Evolutionary conservation across 2,113 vertebrate species (phyloP), one percentile per base, ranked within the genome.

Genomic region (Cryptoleucopteryx plumbea): DNA sequence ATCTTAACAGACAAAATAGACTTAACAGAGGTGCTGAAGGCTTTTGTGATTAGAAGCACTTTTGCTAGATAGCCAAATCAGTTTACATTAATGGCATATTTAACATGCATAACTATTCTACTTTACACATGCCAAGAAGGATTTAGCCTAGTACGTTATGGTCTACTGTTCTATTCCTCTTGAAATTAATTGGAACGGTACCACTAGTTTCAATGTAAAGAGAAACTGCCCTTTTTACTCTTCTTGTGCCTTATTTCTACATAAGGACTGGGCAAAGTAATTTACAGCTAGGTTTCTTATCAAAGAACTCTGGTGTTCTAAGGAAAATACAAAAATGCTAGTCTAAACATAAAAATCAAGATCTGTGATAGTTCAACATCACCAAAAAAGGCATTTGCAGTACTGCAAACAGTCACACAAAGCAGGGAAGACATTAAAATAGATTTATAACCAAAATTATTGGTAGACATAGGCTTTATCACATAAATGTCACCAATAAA

Each of bases 381-480:
- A 59, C 53, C 53, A 86, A 80, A 74, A 91, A 86, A 86, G 55
- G 59, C 50, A 80, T 78, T 90, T 93, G 80, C 48, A 70, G 34
- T 55, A 61, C 16, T 75, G 23, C 72, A 79, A 62, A 68, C 63
- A 77, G 70, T 95, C 96, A 93, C 4, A 91, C 45, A 93, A 96
- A 92, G 71, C 66, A 63, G 29, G 9, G 45, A 88, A 78, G 92
- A 72, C 66, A 82, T 80, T 92, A 92, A 91, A 95, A 91, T 23
- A 92, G 86, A 97, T 89, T 88, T 94, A 89, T 94, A 94, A 92
- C 88, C 71, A 93, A 95, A 97, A 97, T 89, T 90, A 93, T 74
- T 93, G 59, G 56, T 92, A 95, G 83, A 95, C 16, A 9, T 88
- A 81, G 68, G 75, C 43, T 78, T 97, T 88, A 88, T 91, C 56